Evolutionary conservation across 2,888 invertebrate genomes (phyloP), one percentile per base, ranked within the genome.

Genomic region (Drosophila prolongata): DNA sequence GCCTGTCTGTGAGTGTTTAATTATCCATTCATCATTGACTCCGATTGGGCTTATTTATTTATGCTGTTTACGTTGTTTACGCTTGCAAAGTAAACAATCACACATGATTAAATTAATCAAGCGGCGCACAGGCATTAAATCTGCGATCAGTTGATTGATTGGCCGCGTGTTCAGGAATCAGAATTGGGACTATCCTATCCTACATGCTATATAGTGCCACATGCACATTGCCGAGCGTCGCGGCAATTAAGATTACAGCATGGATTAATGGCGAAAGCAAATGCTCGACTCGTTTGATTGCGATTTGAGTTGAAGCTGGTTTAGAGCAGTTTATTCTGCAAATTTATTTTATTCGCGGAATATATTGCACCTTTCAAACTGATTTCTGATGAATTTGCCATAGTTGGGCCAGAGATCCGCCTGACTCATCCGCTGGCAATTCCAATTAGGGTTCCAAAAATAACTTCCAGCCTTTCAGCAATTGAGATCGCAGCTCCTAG

Each of bases 371-470:
- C 53, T 58, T 3, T 35, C 9, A 35, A 35, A 10, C 13, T 13
- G 43, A n/a, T 46, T 42, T 37, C 34, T 6, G 13, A 35, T 50
- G 35, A 14, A 34, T 38, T 34, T 24, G 3, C 30, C 14, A 52
- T 58, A 3, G 46, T 8, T 27, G 46, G 50, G 13, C 5, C 13
- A 10, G 27, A 13, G 44, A n/a, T 35, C 4, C 44, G 14, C 9
- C 44, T 60, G 65, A 66, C 68, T 67, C 65, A 65, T 13, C 19
- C 38, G 5, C 35, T 61, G 60, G 3, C 46, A 47, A 11, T 24
- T 13, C 6, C 60, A 61, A 44, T 61, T 30, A n/a, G 6, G 24
- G 24, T 34, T 67, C 84, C 69, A 73, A 80, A 80, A 80, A 84
- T 85, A 80, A 62, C 67, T 77, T 14, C 16, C 47, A 61, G 52